These are phyloP conservation scores for Dione vanillae DNA, from an alignment of 2,888 invertebrate species.

Conservation along the genomic window DNA sequence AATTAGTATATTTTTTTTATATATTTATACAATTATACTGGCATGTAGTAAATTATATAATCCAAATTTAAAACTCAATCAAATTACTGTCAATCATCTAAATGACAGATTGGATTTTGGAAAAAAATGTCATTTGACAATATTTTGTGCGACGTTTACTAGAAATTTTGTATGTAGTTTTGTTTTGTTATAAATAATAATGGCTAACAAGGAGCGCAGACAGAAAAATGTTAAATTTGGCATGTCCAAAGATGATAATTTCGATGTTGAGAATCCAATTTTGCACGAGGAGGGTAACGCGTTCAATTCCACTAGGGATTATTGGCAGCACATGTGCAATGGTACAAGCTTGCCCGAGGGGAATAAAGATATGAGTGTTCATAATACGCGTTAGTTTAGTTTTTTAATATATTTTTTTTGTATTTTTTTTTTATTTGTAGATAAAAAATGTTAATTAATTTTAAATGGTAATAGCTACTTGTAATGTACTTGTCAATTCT, in stretches of 20 bases:
- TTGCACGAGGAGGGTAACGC: constrained; percentile 61
- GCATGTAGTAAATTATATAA: not conserved
- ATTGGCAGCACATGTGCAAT: constrained; percentile 68
- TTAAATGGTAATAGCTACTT: too few species aligned
- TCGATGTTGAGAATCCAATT: constrained; percentile 55
- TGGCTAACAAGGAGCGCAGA: constrained; percentile 64
- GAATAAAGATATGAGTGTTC: constrained; percentile 52
- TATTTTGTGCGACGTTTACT: constrained; percentile 55
- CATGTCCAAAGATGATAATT: constrained; percentile 69
- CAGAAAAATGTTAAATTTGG: constrained; percentile 72
- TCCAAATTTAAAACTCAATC: constrained; percentile 32
- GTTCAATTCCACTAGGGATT: constrained; percentile 68
- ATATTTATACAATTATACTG: not conserved
- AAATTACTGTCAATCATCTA: not conserved
- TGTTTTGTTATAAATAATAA: constrained; percentile 43
- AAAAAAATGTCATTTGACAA: constrained; percentile 29
- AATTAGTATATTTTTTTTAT: too few species aligned
- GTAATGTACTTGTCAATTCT: too few species aligned
- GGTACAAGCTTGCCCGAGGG: constrained; percentile 48
- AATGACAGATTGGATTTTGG: constrained; percentile 14
- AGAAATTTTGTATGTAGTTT: constrained; percentile 54
- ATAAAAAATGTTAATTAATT: not conserved
- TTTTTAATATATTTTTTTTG: not conserved
- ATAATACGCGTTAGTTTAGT: constrained; percentile 54
- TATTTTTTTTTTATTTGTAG: not conserved